Evolutionary conservation across 2,888 invertebrate species (phyloP).

Genomic region (Thecocarcelia acutangulata): DNA sequence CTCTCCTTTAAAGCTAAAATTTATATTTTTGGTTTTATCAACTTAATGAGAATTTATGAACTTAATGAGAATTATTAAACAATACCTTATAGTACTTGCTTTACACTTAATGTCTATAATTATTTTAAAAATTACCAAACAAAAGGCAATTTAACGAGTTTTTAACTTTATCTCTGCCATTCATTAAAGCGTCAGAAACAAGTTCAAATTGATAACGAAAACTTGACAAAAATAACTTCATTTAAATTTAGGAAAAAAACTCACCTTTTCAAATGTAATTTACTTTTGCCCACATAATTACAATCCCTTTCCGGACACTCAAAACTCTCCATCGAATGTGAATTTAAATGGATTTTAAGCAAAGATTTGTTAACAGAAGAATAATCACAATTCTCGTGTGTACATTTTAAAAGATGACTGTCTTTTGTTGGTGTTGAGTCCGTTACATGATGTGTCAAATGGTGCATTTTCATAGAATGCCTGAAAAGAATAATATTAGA

Average conservation of each 20-base stretch:
- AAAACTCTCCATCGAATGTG: slow-evolving; percentile 83
- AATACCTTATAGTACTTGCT: too few species aligned
- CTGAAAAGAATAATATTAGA: slow-evolving; percentile 52
- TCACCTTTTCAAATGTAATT: slow-evolving; percentile 77
- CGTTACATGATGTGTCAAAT: slow-evolving; percentile 81
- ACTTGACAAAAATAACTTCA: too few species aligned
- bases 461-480: slow-evolving; percentile 80
- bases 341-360: slow-evolving; percentile 83
- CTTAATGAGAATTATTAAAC: too few species aligned
- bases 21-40: too few species aligned
- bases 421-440: slow-evolving; percentile 66
- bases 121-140: too few species aligned
- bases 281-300: slow-evolving; percentile 83
- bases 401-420: slow-evolving; percentile 82
- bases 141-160: too few species aligned
- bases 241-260: slow-evolving; percentile 48
- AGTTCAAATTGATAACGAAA: too few species aligned
- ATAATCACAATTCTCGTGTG: slow-evolving; percentile 83
- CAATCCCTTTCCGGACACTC: slow-evolving; percentile 82
- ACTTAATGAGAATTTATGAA: too few species aligned
- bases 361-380: slow-evolving; percentile 83
- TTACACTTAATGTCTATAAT: too few species aligned
- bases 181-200: too few species aligned
- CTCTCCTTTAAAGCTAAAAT: too few species aligned
- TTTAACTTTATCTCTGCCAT: too few species aligned